Conservation (phyloP, 2,888 invertebrate species). For the Tenthredo scrophulariae region DNA sequence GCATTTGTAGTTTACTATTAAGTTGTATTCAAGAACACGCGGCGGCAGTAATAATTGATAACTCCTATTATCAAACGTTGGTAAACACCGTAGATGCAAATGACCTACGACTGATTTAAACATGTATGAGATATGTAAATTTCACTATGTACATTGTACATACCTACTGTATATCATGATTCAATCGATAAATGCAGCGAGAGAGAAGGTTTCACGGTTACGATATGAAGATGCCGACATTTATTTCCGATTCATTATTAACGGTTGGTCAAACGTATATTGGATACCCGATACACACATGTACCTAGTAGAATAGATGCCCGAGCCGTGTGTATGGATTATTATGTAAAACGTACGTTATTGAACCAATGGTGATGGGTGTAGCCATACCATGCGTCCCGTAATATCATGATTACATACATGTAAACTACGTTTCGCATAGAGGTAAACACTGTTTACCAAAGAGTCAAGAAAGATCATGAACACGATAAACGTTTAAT, state of each 20-base stretch:
- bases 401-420: slow-evolving; percentile 22
- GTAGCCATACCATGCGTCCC: slow-evolving; percentile 1
- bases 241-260: background rate
- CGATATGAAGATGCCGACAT: background rate
- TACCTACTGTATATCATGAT: background rate
- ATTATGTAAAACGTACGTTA: slow-evolving; percentile 31
- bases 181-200: background rate
- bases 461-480: background rate
- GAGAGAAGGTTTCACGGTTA: background rate
- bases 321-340: background rate
- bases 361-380: slow-evolving; percentile 24
- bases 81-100: slow-evolving; percentile 11
- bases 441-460: background rate
- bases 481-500: slow-evolving; percentile 10
- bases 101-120: background rate
- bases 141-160: too few species aligned
- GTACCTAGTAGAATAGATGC: background rate
- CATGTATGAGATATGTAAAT: background rate
- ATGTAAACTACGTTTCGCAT: background rate
- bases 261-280: slow-evolving; percentile 14
- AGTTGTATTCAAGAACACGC: background rate
- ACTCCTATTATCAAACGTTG: background rate
- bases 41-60: background rate
- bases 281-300: background rate
- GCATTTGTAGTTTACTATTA: background rate